These are phyloP conservation scores for Notothenia coriiceps DNA, from an alignment of 2,113 vertebrate genomes.

Conservation along the genomic window DNA sequence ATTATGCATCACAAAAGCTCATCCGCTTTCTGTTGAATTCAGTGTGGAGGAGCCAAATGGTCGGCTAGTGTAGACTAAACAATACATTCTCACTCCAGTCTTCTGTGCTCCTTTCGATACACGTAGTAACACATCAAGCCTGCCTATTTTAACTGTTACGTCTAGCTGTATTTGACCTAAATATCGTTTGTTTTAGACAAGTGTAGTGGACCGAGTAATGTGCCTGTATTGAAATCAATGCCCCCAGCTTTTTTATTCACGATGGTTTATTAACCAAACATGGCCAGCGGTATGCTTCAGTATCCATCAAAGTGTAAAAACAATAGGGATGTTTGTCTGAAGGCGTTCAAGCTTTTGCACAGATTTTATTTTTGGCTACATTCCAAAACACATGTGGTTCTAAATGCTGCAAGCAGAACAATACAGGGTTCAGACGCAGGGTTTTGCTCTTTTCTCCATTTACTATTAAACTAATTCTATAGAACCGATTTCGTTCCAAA, in stretches of 20 bases:
- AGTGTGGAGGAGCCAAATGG: constrained; percentile 71
- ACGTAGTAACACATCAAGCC: background rate
- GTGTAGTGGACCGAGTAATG: constrained; percentile 44
- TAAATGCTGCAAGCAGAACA: constrained; percentile 39
- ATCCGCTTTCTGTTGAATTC: constrained; percentile 61
- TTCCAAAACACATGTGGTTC: constrained; percentile 50
- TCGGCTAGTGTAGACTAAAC: constrained; percentile 64
- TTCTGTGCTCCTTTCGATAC: background rate
- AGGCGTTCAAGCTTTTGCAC: background rate
- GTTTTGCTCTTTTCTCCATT: background rate
- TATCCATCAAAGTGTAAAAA: constrained; percentile 16
- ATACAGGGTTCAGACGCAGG: constrained; percentile 12
- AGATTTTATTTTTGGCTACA: constrained; percentile 46
- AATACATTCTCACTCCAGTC: constrained; percentile 43
- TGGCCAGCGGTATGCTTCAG: background rate
- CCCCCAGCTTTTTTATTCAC: constrained; percentile 7
- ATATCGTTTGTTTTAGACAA: constrained; percentile 70
- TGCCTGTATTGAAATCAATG: constrained; percentile 3
- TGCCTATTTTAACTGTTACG: constrained; percentile 3
- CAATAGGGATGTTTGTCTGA: constrained; percentile 8
- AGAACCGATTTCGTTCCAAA: background rate
- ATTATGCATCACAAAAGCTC: constrained; percentile 82
- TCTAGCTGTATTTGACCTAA: constrained; percentile 58
- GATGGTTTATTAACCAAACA: background rate
- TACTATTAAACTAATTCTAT: background rate